These are phyloP conservation scores for Mythimna lalbum DNA, from an alignment of 2,888 invertebrate species.

Conservation along the genomic window DNA sequence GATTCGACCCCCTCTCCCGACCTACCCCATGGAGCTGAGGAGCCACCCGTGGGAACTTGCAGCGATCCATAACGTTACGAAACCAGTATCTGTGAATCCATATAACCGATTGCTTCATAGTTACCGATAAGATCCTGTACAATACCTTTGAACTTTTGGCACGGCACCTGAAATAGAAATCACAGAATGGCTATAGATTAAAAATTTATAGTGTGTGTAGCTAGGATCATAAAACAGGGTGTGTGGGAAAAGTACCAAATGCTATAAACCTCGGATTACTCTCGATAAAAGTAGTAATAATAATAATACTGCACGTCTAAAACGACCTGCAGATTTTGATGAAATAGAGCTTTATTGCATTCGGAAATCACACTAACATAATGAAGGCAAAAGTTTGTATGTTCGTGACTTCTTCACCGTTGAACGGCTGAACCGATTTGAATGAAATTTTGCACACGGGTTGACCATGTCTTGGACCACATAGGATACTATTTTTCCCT, in stretches of 20 bases:
- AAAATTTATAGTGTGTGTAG: not conserved
- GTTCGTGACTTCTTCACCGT: too few relatives aligned
- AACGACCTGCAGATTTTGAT: not conserved
- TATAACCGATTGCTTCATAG: conserved; percentile 13
- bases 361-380: not conserved
- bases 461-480: too few relatives aligned
- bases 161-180: conserved; percentile 18
- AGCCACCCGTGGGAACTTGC: conserved; percentile 47
- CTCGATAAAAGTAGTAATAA: not conserved
- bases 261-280: not conserved
- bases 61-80: conserved; percentile 56
- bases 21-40: conserved; percentile 72
- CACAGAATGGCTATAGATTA: not conserved
- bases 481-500: too few relatives aligned
- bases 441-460: too few relatives aligned
- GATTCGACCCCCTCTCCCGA: conserved; percentile 71
- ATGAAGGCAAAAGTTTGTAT: too few relatives aligned
- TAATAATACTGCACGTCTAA: not conserved
- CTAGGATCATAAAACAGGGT: too few relatives aligned
- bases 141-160: conserved; percentile 24
- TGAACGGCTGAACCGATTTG: too few relatives aligned
- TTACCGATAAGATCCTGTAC: conserved; percentile 13
- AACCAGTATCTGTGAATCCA: conserved; percentile 39
- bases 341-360: not conserved
- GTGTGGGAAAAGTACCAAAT: conserved; percentile 23